A percentile compares a stretch with the other conserved stretches of the same genome.
phyloP scores from a whole-genome alignment of 2,797 vertebrate genomes.

The Myripristis murdjan region DNA sequence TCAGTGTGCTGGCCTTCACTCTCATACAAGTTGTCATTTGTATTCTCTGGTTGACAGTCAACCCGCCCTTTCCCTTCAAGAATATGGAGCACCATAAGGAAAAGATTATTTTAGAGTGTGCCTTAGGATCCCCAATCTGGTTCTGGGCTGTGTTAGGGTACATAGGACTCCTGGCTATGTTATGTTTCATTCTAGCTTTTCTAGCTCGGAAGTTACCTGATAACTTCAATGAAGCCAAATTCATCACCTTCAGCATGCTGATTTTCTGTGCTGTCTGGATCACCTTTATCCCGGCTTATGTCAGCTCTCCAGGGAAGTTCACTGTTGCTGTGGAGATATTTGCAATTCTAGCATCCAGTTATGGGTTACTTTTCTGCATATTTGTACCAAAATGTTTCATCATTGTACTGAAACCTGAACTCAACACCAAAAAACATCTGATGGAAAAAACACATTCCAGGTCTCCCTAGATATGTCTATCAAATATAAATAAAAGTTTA shows the following conservation, averaged over 20 bases:
- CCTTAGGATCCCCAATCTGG: slow-evolving; percentile 59
- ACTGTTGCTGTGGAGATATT: slow-evolving; percentile 69
- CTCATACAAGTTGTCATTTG: too few relatives aligned
- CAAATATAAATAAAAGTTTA: slow-evolving; percentile 1
- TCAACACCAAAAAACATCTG: slow-evolving; percentile 67
- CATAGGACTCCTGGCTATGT: slow-evolving; percentile 53
- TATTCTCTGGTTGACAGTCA: slow-evolving; percentile 63
- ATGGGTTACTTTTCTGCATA: slow-evolving; percentile 65
- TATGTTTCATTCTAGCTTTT: slow-evolving; percentile 63
- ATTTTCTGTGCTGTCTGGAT: too few relatives aligned
- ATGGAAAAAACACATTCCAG: slow-evolving; percentile 56
- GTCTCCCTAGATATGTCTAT: slow-evolving; percentile 13
- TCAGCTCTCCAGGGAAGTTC: slow-evolving; percentile 66
- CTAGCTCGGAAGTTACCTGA: too few relatives aligned
- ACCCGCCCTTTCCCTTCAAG: slow-evolving; percentile 58
- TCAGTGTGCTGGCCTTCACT: too few relatives aligned
- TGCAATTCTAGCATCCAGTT: slow-evolving; percentile 64
- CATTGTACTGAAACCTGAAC: slow-evolving; percentile 64
- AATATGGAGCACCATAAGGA: too few relatives aligned
- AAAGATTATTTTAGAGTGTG: too few relatives aligned
- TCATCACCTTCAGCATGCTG: too few relatives aligned
- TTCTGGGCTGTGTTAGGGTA: slow-evolving; percentile 68
- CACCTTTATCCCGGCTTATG: too few relatives aligned
- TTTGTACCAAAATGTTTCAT: slow-evolving; percentile 70
- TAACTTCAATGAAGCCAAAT: too few relatives aligned